A percentile compares a stretch with the other conserved stretches of the same genome.
Conservation (phyloP, 2,113 vertebrate species). For the Ibidorhyncha struthersii region DNA sequence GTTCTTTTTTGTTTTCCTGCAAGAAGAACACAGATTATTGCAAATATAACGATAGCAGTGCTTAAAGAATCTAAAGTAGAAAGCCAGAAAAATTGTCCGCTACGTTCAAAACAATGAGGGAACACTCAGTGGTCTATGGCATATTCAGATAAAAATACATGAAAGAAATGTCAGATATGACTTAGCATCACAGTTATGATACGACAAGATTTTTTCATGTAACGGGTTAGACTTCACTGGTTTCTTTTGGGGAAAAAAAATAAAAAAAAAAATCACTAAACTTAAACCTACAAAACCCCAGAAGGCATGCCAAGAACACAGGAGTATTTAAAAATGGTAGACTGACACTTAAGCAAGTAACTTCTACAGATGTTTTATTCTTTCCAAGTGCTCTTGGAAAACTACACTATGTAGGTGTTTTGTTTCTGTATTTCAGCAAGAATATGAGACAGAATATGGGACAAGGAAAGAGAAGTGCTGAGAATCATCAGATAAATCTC, state of each 20-base stretch:
- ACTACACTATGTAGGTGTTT: background rate
- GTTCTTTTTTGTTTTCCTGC: conserved; percentile 99
- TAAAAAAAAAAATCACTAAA: background rate
- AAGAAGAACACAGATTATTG: conserved; percentile 52
- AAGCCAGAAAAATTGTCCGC: background rate
- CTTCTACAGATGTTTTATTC: background rate
- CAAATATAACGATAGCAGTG: background rate
- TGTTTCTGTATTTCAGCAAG: background rate
- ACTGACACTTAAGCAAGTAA: background rate
- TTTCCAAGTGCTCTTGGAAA: background rate
- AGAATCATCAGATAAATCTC: background rate
- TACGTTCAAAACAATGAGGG: background rate
- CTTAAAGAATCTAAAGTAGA: background rate
- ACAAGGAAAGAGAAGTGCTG: background rate
- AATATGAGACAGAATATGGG: background rate
- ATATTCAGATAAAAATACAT: background rate
- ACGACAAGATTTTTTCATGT: no score
- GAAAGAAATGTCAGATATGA: background rate
- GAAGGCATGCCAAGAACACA: background rate
- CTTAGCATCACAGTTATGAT: background rate
- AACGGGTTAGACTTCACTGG: background rate
- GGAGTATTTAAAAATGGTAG: background rate
- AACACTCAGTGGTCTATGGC: background rate
- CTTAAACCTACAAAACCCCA: background rate
- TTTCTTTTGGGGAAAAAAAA: no score